Base-by-base conservation (phyloP, 2,888 invertebrate species). In the Scaptomyza caliginosa region DNA sequence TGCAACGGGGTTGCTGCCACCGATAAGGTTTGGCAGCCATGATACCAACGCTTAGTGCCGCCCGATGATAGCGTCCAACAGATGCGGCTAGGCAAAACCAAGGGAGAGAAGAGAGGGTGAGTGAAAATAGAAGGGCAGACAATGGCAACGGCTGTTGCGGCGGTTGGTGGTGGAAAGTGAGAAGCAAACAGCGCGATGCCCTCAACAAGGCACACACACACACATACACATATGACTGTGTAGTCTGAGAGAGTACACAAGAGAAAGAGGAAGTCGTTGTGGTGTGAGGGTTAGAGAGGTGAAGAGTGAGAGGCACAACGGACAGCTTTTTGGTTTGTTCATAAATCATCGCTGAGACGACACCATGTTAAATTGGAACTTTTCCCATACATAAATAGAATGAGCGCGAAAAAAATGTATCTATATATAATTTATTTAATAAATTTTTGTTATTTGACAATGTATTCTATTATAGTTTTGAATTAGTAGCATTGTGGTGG, bases 301-400 rank as follows among this genome's bases (percentile, higher is more conserved):
- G 8, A 4, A 11, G 49, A 52, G 63, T 17, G 65, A 66, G 63
- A 48, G 59, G 36, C 32, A 62, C 42, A 66, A 62, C 67, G 63
- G 50, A 43, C 74, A 73, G 74, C 74, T 77, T 80, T 87, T 82
- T 70, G 71, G 74, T 46, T 54, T 66, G 72, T 50, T 59, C 88
- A 80, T 86, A 86, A 86, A 87, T 87, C 86, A 87, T 87, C 50
- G 68, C 86, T 78, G 86, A 87, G 86, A 87, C 81, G 87, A 88
- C 86, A 87, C 86, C 87, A 81, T 85, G 86, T 85, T 87, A 87
- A 87, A 87, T 88, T 87, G 86, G 86, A 87, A 87, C 88, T 86
- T 83, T 88, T 88, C 88, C 88, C 86, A 86, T 86, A 81, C 74
- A 81, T 69, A 78, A 74, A 82, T 75, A 86, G 86, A 84, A 81